phyloP scores from a whole-genome alignment of 2,888 invertebrate species.

The Pseudococcus longispinus region DNA sequence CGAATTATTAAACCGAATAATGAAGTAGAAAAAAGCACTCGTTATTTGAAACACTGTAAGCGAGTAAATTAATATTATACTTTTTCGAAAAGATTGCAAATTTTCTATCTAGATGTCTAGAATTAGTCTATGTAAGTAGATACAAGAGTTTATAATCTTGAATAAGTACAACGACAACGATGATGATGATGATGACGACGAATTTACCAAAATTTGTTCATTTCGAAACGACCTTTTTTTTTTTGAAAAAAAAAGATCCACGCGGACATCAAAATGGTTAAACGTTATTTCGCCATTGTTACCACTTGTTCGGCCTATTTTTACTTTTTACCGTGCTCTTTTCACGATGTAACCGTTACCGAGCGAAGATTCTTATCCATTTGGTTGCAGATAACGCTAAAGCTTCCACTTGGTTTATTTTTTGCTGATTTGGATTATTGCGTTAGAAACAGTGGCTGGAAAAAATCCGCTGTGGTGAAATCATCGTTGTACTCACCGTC shows the following conservation, averaged over 20 bases:
- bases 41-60: too few species aligned
- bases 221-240: not conserved
- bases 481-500: not conserved
- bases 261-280: not conserved
- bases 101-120: too few species aligned
- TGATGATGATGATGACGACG: not conserved
- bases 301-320: conserved; percentile 32
- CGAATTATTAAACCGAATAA: too few species aligned
- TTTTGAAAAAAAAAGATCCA: not conserved
- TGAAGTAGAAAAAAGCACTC: too few species aligned
- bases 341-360: not conserved
- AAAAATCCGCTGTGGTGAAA: not conserved
- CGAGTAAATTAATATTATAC: too few species aligned
- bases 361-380: conserved; percentile 35
- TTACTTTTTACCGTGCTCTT: not conserved
- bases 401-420: conserved; percentile 39
- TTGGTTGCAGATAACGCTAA: not conserved
- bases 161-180: not conserved
- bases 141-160: not conserved
- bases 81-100: too few species aligned
- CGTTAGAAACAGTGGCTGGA: not conserved
- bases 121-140: too few species aligned
- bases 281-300: conserved; percentile 12
- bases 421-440: conserved; percentile 39
- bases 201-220: not conserved